Percentiles rank a stretch among this genome's conserved stretches.
Conservation (phyloP, 2,888 invertebrate species). For the Pristionchus arcanus region DNA sequence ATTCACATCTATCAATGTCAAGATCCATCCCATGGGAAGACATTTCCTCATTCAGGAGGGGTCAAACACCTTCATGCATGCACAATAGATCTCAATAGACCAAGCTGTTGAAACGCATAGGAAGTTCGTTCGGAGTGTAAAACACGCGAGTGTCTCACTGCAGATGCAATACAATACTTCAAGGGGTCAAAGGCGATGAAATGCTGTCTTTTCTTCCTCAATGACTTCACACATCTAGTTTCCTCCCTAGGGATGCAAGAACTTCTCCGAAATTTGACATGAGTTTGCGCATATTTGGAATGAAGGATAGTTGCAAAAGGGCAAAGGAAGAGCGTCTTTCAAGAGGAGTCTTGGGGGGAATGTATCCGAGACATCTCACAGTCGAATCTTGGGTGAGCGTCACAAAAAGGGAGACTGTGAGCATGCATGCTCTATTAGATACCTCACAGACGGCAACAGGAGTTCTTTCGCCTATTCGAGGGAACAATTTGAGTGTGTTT, state of each 20-base stretch:
- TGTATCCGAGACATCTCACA: not conserved
- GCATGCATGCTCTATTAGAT: not conserved
- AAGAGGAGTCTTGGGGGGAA: not conserved
- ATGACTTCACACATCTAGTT: not conserved
- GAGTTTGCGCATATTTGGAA: not conserved
- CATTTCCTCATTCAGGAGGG: not conserved
- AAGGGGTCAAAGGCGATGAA: not conserved
- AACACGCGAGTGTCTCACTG: not conserved
- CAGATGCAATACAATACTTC: not conserved
- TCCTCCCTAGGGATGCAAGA: not conserved
- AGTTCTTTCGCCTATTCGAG: not conserved
- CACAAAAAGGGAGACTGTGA: not conserved
- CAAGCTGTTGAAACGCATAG: not conserved
- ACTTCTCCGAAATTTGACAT: not conserved
- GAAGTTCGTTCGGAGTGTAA: not conserved
- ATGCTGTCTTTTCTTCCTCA: no score
- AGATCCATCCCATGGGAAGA: conserved; percentile 1
- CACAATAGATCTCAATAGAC: not conserved
- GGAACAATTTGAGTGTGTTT: conserved; percentile 20
- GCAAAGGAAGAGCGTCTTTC: not conserved
- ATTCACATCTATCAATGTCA: conserved; percentile 23
- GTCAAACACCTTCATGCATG: not conserved
- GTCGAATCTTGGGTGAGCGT: not conserved
- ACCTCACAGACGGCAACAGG: not conserved
- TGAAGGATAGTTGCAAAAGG: not conserved